phyloP scores from a whole-genome alignment of 2,113 vertebrate species.

The Stegastes partitus region DNA sequence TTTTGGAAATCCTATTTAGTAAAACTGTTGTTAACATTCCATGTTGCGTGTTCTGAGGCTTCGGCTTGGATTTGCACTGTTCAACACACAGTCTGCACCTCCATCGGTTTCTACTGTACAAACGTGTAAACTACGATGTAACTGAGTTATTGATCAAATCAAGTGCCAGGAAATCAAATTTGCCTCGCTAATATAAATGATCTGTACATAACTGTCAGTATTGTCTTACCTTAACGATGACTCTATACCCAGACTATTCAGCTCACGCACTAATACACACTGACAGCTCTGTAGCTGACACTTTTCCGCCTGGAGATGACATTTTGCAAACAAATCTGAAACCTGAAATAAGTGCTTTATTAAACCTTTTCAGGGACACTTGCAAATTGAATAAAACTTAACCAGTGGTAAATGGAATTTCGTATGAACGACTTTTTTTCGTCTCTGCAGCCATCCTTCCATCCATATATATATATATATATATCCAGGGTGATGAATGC shows the following conservation, averaged over 20 bases:
- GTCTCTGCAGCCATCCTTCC: background rate
- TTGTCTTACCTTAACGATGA: conserved; percentile 87
- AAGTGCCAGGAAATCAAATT: conserved; percentile 87
- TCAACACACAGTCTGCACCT: conserved; percentile 64
- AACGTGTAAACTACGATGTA: conserved; percentile 71
- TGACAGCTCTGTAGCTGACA: conserved; percentile 62
- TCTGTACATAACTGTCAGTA: conserved; percentile 91
- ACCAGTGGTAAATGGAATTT: conserved; percentile 57
- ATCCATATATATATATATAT: too few species aligned
- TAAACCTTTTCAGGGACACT: conserved; percentile 45
- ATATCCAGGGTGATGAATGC: conserved; percentile 50
- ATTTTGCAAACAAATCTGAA: conserved; percentile 64
- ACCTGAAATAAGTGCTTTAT: conserved; percentile 51
- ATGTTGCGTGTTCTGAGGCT: conserved; percentile 80
- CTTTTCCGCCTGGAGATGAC: conserved; percentile 59
- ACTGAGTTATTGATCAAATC: conserved; percentile 75
- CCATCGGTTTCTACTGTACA: conserved; percentile 78
- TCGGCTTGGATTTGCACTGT: conserved; percentile 93
- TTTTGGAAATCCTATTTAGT: conserved; percentile 76
- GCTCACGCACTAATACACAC: conserved; percentile 77
- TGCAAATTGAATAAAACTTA: conserved; percentile 72
- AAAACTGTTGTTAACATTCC: conserved; percentile 89
- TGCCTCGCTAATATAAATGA: conserved; percentile 86
- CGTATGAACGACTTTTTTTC: conserved; percentile 11
- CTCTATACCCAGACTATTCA: conserved; percentile 86